phyloP scores from a whole-genome alignment of 2,888 invertebrate genomes.

The Napeogenes sylphis region DNA sequence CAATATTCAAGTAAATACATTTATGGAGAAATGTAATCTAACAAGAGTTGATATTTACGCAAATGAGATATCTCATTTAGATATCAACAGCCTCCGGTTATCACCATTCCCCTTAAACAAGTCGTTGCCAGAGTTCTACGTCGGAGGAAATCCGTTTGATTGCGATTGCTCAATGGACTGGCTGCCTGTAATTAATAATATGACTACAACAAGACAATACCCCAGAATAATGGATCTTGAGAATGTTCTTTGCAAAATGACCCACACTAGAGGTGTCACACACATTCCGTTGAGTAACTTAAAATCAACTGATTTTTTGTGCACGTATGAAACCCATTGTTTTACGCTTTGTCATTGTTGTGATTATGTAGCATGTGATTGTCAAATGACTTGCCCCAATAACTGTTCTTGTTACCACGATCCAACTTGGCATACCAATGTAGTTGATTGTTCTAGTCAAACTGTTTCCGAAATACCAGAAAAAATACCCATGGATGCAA shows the following conservation, averaged over 20 bases:
- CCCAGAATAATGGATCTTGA: conserved; percentile 92
- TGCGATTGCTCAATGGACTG: conserved; percentile 98
- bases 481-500: conserved; percentile 95
- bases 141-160: conserved; percentile 95
- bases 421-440: conserved; percentile 94
- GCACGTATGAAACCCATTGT: conserved; percentile 94
- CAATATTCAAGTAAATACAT: conserved; percentile 89
- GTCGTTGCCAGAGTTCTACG: conserved; percentile 90
- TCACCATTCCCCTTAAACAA: conserved; percentile 85
- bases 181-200: conserved; percentile 92
- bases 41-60: conserved; percentile 94
- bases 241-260: conserved; percentile 91
- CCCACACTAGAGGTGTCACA: conserved; percentile 87
- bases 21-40: conserved; percentile 88
- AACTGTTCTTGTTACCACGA: conserved; percentile 97
- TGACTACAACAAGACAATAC: conserved; percentile 88
- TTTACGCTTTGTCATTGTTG: conserved; percentile 96
- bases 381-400: conserved; percentile 96
- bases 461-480: conserved; percentile 86
- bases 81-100: conserved; percentile 88
- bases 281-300: conserved; percentile 86
- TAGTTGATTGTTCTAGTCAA: conserved; percentile 92
- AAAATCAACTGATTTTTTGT: conserved; percentile 90
- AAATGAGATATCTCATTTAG: conserved; percentile 89
- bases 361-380: conserved; percentile 96